phyloP scores from a whole-genome alignment of 2,113 vertebrate species.

The Asarcornis scutulata region DNA sequence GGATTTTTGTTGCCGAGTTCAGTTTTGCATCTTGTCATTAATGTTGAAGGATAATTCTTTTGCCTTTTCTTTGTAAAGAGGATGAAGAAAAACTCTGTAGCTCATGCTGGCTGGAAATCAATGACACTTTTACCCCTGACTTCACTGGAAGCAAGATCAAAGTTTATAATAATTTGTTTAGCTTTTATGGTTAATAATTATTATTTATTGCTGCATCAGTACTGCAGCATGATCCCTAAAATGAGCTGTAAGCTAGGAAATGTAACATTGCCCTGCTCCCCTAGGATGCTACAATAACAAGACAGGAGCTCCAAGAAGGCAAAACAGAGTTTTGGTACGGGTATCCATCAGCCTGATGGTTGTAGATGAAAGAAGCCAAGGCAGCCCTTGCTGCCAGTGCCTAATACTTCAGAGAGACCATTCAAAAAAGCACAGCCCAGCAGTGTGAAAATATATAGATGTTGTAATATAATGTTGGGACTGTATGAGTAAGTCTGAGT shows the following conservation, averaged over 20 bases:
- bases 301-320: background rate
- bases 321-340: background rate
- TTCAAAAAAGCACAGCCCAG: background rate
- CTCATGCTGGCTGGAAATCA: conserved; percentile 35
- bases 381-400: background rate
- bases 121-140: background rate
- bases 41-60: background rate
- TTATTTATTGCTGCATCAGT: conserved; percentile 2
- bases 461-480: background rate
- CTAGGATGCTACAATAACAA: background rate
- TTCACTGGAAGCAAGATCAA: conserved; percentile 28
- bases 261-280: background rate
- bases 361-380: background rate
- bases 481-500: background rate
- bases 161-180: conserved; percentile 25
- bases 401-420: background rate
- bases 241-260: background rate
- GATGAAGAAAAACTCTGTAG: background rate
- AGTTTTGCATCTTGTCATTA: background rate
- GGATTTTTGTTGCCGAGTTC: background rate
- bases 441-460: background rate
- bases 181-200: conserved; percentile 36
- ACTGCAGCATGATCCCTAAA: background rate
- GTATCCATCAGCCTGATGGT: background rate
- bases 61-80: background rate